phyloP scores from a whole-genome alignment of 2,888 invertebrate genomes.

The Caenorhabditis panamensis region DNA sequence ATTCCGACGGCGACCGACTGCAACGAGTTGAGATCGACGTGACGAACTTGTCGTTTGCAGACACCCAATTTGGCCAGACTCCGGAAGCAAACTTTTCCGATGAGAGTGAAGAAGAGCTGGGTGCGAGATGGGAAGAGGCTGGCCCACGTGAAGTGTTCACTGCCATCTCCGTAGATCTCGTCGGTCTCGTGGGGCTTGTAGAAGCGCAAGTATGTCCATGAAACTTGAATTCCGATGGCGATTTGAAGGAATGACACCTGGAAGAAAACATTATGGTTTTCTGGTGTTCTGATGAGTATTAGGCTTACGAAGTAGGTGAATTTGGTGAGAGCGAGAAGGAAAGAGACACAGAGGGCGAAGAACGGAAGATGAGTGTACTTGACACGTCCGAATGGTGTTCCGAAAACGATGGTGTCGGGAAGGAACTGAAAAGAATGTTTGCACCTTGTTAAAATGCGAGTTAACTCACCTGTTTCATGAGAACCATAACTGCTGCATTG shows the following conservation, averaged over 20 bases:
- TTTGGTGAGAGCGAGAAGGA: conserved; percentile 54
- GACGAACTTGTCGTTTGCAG: conserved; percentile 73
- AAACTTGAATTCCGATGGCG: conserved; percentile 75
- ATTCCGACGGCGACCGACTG: conserved; percentile 70
- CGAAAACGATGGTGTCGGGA: conserved; percentile 78
- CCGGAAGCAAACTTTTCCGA: conserved; percentile 72
- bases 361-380: conserved; percentile 79
- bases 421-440: conserved; percentile 70
- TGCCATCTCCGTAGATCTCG: conserved; percentile 75
- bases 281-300: too few relatives aligned
- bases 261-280: background rate
- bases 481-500: conserved; percentile 73
- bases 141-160: conserved; percentile 80
- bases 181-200: conserved; percentile 72
- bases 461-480: conserved; percentile 77
- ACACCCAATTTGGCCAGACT: conserved; percentile 68
- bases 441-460: too few relatives aligned
- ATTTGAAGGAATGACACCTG: conserved; percentile 64
- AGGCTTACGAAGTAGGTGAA: conserved; percentile 56
- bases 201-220: conserved; percentile 80
- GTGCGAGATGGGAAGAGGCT: conserved; percentile 77
- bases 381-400: conserved; percentile 77
- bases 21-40: conserved; percentile 72
- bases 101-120: conserved; percentile 71
- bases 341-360: conserved; percentile 61